Conservation (phyloP, 2,888 invertebrate genomes). For the Andrena minutula region DNA sequence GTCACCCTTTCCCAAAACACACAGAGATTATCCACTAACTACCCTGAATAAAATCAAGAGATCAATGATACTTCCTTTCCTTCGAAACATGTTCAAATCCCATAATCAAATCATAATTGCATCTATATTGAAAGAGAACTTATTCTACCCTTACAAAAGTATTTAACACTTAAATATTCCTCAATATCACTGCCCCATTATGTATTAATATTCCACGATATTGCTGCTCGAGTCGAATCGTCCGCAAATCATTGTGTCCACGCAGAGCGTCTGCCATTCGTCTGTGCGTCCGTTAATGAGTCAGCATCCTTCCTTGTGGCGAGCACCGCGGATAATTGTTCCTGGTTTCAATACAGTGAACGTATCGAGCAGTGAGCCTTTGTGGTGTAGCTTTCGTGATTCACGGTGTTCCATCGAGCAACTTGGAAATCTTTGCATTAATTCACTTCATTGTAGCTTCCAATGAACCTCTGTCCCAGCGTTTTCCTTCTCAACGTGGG, state of each 20-base stretch:
- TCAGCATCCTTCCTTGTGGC: constrained; percentile 40
- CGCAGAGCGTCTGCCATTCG: constrained; percentile 22
- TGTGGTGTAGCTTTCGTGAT: constrained; percentile 16
- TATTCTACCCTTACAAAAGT: no score
- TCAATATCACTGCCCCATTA: background rate
- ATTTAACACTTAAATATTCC: no score
- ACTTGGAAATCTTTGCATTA: constrained; percentile 7
- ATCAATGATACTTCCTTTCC: no score
- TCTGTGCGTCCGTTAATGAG: constrained; percentile 29
- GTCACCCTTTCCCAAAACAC: no score
- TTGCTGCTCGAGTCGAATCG: background rate
- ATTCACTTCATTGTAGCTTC: background rate
- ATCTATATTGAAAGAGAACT: no score
- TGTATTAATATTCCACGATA: background rate
- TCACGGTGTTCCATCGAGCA: constrained; percentile 17
- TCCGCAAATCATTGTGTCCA: constrained; percentile 11
- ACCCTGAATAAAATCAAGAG: no score
- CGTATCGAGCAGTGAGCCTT: constrained; percentile 9
- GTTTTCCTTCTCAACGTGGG: background rate
- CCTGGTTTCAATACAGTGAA: constrained; percentile 11
- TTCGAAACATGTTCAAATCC: no score
- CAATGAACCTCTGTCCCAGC: background rate
- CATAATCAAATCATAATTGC: no score
- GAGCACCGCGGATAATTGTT: constrained; percentile 22
- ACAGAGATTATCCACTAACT: no score